Evolutionary conservation across 2,797 vertebrate genomes (phyloP).

Genomic region (Aythya fuligula): DNA sequence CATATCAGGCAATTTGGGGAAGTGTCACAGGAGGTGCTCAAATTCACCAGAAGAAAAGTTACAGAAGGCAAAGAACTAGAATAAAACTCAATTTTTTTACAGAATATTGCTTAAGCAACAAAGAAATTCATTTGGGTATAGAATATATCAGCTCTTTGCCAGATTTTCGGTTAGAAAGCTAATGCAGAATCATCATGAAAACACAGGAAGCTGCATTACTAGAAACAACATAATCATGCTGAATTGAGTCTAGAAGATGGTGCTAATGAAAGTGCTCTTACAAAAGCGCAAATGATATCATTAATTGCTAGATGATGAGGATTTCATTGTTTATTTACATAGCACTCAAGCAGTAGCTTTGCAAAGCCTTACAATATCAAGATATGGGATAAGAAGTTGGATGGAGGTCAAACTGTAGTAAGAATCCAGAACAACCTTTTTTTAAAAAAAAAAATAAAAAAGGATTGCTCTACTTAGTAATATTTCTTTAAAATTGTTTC

Average conservation of each 20-base stretch:
- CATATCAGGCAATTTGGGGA: not conserved
- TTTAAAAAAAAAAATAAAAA: not conserved
- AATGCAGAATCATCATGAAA: not conserved
- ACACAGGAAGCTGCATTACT: not conserved
- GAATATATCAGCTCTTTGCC: not conserved
- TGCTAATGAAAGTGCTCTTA: not conserved
- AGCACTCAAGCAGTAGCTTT: not conserved
- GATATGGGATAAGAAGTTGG: not conserved
- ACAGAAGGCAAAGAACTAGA: not conserved
- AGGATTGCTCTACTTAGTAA: not conserved
- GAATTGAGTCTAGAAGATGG: not conserved
- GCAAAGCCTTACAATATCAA: not conserved
- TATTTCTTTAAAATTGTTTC: not conserved
- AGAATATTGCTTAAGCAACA: not conserved
- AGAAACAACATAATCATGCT: not conserved
- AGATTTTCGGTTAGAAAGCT: not conserved
- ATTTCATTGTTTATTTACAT: not conserved
- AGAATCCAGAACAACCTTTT: not conserved
- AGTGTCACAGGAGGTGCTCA: not conserved
- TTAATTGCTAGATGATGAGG: not conserved
- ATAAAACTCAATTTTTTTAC: not conserved
- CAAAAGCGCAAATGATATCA: not conserved
- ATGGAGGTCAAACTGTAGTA: not conserved
- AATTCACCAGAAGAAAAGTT: not conserved
- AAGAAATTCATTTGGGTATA: not conserved